These are phyloP conservation scores for Merluccius polli DNA, from an alignment of 2,797 vertebrate genomes.

Conservation along the genomic window DNA sequence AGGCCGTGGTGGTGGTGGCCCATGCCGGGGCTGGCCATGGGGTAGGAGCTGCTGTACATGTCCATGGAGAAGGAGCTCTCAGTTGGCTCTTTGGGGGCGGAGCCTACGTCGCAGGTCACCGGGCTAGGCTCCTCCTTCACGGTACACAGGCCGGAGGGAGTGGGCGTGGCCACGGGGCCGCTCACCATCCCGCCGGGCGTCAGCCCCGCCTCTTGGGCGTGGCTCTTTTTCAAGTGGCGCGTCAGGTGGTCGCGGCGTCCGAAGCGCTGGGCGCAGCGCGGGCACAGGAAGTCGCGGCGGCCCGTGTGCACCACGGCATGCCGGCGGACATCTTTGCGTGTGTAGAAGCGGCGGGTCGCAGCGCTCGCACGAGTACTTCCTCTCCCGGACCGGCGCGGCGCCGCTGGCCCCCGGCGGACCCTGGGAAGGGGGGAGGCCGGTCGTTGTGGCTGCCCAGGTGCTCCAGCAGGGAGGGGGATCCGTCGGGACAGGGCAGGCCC, in stretches of 20 bases:
- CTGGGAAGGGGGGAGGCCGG: conserved; percentile 71
- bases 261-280: conserved; percentile 91
- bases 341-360: conserved; percentile 95
- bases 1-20: conserved; percentile 78
- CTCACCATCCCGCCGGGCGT: conserved; percentile 67
- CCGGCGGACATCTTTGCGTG: conserved; percentile 91
- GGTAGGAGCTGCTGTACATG: conserved; percentile 85
- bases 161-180: conserved; percentile 69
- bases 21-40: conserved; percentile 80
- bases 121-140: conserved; percentile 88
- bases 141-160: conserved; percentile 62
- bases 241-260: conserved; percentile 94
- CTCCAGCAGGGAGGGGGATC: conserved; percentile 84
- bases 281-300: conserved; percentile 92
- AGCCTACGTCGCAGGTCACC: conserved; percentile 69
- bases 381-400: conserved; percentile 74
- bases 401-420: conserved; percentile 56
- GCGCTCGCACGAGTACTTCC: conserved; percentile 93
- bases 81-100: conserved; percentile 73
- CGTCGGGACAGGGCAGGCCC: conserved; percentile 82
- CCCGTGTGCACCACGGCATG: conserved; percentile 95
- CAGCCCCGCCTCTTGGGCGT: conserved; percentile 85
- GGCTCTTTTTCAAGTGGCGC: conserved; percentile 95
- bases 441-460: conserved; percentile 87
- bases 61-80: conserved; percentile 79